phyloP scores from a whole-genome alignment of 2,113 vertebrate species.

The Nipponia nippon region DNA sequence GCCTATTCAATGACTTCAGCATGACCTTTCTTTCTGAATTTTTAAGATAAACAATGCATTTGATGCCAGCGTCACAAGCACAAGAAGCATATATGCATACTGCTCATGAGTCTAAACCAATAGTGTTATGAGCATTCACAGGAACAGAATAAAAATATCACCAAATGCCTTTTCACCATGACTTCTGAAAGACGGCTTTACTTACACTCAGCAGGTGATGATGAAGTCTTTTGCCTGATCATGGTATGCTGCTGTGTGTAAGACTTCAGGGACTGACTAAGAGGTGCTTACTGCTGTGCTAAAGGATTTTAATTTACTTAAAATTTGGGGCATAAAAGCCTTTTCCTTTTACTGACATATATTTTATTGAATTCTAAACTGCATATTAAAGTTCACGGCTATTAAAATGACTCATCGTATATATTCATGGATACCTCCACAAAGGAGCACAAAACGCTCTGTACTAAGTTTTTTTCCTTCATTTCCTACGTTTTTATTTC shows the following conservation, averaged over 20 bases:
- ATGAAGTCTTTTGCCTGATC: conserved; percentile 21
- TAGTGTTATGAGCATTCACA: background rate
- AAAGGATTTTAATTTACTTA: conserved; percentile 27
- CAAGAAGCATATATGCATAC: background rate
- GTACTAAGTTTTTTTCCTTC: background rate
- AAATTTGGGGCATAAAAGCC: conserved; percentile 40
- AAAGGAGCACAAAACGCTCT: background rate
- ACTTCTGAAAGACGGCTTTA: conserved; percentile 33
- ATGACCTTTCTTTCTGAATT: conserved; percentile 14
- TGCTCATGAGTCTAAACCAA: background rate
- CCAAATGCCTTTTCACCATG: background rate
- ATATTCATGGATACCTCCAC: background rate
- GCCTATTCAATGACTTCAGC: background rate
- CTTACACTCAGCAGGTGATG: conserved; percentile 32
- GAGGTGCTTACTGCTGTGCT: conserved; percentile 3
- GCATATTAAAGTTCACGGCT: conserved; percentile 26
- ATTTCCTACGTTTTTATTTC: background rate
- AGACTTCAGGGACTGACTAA: conserved; percentile 26
- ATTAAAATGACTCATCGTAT: conserved; percentile 40
- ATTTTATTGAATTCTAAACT: conserved; percentile 28
- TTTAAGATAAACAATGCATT: background rate
- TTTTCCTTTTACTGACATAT: conserved; percentile 28
- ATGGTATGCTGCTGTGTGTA: background rate
- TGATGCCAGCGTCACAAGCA: background rate
- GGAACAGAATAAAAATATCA: background rate